Evolutionary conservation across 2,888 invertebrate species (phyloP), one percentile per base, ranked within the genome.

Genomic region (Rhagophthalmus giganteus): DNA sequence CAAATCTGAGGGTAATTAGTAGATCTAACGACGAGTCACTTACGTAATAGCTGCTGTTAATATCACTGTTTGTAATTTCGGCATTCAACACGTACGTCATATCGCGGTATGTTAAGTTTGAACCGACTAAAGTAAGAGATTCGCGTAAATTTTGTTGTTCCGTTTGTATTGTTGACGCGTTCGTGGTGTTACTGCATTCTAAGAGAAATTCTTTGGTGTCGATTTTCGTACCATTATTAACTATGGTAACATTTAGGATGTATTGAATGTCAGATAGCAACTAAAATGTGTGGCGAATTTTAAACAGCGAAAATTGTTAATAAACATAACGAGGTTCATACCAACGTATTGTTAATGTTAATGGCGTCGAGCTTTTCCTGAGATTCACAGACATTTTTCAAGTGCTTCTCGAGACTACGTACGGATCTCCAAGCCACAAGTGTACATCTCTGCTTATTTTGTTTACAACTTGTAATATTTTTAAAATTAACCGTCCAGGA

Each of bases 61-160:
- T 31, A 6, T 15, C 13, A 14, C 47, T 50, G 30, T 45, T 38
- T 6, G 9, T 30, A 20, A 45, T 37, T 24, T 50, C 35, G 2
- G 55, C 58, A 15, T 45, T 47, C 16, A 55, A 37, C 14, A 47
- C 44, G 13, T 55, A 58, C 1, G 14, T n/a, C 33, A 58, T 53
- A 41, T 58, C 58, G 1, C 42, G 47, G 42, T 55, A 58, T 1
- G 55, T 58, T 5, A 54, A 14, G 37, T 58, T 55, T 10, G 55
- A 28, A 12, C 58, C 58, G 1, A 37, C 13, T 11, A 52, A 37
- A 16, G 4, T 20, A 5, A 52, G 11, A 2, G 25, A 32, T 1
- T 25, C n/a, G 1, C 16, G 12, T 8, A 10, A 3, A 25, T 12
- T 6, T 1, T 27, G 8, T 44, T 34, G 26, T 30, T 28, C 32